Base-by-base conservation (phyloP, 1,140 invertebrate species). In the Drosophila parabipectinata region DNA sequence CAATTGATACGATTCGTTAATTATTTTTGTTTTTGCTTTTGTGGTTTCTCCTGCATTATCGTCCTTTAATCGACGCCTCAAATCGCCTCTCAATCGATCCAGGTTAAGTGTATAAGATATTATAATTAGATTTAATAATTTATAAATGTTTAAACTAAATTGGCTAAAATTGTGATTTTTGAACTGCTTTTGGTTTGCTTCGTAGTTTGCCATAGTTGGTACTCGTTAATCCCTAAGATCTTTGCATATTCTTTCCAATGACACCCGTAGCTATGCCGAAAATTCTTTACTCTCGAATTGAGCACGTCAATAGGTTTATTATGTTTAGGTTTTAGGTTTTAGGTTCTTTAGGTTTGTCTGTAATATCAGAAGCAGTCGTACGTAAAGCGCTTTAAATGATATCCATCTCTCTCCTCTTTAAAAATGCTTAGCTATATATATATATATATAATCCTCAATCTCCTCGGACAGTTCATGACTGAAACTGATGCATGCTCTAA, bases 101-200 rank as follows among this genome's bases (percentile, higher is more conserved):
- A 26, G 53, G 69, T 69, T 55, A 68, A 56, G 63, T 77, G 58
- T 83, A 63, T 84, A 72, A 64, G 57, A 67, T 83, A 74, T 74
- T 73, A 74, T 52, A 74, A 63, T 44, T 63, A 75, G 71, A 72
- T 78, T 72, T 32, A 74, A 76, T 76, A 72, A 78, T 75, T 79
- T 74, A 83, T 87, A 68, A 87, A 87, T 87, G 60, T 87, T 87
- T 85, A 87, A 85, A 85, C 82, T 85, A 85, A 88, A 85, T 85
- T 85, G 79, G 82, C 82, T 85, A 85, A 85, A 85, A 85, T 82
- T 85, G 82, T 85, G 74, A 74, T 85, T 82, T 83, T 85, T 85
- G 82, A 85, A 85, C 82, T 85, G 82, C 82, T 82, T 85, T 85
- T 85, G 82, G 82, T 85, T 85, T 85, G 83, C 82, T 85, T 85